Percentiles rank a stretch among this genome's conserved stretches.
Conservation (phyloP, 1,140 invertebrate species). For the Drosophila lowei region DNA sequence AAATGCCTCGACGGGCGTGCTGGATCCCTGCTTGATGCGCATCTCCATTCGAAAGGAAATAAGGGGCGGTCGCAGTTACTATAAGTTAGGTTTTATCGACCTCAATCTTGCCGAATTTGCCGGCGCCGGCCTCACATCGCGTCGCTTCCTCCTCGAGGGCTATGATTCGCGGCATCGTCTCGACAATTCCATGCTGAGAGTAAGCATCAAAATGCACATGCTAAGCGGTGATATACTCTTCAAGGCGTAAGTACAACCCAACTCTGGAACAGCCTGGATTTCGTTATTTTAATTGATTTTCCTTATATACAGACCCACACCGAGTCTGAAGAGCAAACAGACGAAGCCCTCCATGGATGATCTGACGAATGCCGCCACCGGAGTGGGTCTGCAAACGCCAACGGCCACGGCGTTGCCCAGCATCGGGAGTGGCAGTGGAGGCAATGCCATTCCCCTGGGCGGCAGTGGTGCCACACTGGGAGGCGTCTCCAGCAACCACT, state of each 20-base stretch:
- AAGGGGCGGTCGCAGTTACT: constrained; percentile 93
- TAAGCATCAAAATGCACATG: constrained; percentile 96
- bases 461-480: constrained; percentile 82
- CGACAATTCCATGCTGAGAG: constrained; percentile 97
- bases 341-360: constrained; percentile 79
- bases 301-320: constrained; percentile 85
- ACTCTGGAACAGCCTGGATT: neutral
- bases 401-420: constrained; percentile 66
- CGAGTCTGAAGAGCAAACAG: constrained; percentile 87
- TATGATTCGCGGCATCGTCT: constrained; percentile 95
- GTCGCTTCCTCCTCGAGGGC: constrained; percentile 95
- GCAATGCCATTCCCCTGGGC: constrained; percentile 66
- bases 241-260: constrained; percentile 92
- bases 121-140: constrained; percentile 92
- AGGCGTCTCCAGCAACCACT: constrained; percentile 58
- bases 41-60: constrained; percentile 97
- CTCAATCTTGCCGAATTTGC: constrained; percentile 98
- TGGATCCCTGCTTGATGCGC: constrained; percentile 95
- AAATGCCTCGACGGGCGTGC: constrained; percentile 95
- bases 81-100: constrained; percentile 98
- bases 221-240: constrained; percentile 97
- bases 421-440: constrained; percentile 64
- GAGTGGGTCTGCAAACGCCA: constrained; percentile 81
- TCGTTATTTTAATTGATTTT: constrained; percentile 4
- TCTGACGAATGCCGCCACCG: constrained; percentile 70